Evolutionary conservation across 2,888 invertebrate genomes (phyloP), one percentile per base, ranked within the genome.

Genomic region (Ichneumoninae sp.): DNA sequence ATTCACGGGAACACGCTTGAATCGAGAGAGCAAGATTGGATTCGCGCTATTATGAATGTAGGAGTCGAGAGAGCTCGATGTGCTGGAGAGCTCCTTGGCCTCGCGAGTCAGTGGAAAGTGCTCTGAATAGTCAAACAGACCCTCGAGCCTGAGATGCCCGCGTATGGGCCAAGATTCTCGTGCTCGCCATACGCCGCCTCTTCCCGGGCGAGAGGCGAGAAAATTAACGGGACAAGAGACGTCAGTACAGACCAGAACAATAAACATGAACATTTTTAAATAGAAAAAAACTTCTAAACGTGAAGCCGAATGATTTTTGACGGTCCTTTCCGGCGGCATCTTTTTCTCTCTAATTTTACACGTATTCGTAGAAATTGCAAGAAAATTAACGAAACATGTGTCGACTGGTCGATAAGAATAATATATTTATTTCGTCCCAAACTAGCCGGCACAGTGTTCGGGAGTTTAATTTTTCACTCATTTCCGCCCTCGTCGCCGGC

Each of bases 81-180:
- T 74, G 80, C 74, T 30, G 16, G 65, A 84, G 80, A 78, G 74
- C 77, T 78, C 72, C 78, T 36, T 26, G 57, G 33, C 13, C 33
- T 22, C 36, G 33, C 19, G 54, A 74, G 77, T 33, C 44, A 54
- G 80, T 66, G 76, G 60, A 78, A 62, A 74, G 47, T 84, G 81
- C 74, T 77, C 50, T 84, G 84, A 84, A 84, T 78, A 54, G 76
- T 54, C 77, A 81, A 84, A 81, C 74, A 40, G 69, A 8, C 26
- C 62, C 81, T 84, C 57, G 74, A 78, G 81, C 54, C 44, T 33
- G 62, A 10, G 57, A 70, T 36, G 62, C 16, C 0, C 22, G 33
- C 47, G 60, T 62, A 47, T 36, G 40, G 40, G 47, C 10, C 22
- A 16, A 19, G 50, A 44, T 69, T 70, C 36, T 62, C 72, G 36